Evolutionary conservation across 1,140 invertebrate genomes (phyloP).

Genomic region (Neuroterus valhalla): DNA sequence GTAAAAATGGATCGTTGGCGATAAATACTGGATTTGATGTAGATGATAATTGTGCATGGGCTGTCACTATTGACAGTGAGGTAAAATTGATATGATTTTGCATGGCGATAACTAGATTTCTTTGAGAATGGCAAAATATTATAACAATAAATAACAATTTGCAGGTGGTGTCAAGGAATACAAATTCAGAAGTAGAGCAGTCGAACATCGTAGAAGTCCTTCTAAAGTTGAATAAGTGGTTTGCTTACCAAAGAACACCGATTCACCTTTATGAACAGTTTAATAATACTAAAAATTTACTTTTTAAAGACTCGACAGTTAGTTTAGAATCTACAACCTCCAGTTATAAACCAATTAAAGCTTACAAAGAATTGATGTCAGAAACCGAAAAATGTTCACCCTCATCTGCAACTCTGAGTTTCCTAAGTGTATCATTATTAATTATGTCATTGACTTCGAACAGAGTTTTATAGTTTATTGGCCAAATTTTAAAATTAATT

Average conservation of each 20-base stretch:
- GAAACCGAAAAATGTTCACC: constrained; percentile 63
- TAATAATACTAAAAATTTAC: constrained; percentile 72
- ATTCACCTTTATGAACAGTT: constrained; percentile 74
- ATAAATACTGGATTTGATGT: constrained; percentile 71
- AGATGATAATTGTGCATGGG: constrained; percentile 76
- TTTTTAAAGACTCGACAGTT: constrained; percentile 78
- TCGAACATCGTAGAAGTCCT: constrained; percentile 68
- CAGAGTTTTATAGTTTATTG: neutral
- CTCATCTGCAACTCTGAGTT: neutral
- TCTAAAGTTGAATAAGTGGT: constrained; percentile 75
- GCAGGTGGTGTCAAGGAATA: constrained; percentile 64
- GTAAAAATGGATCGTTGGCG: constrained; percentile 77
- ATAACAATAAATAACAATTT: constrained; percentile 46
- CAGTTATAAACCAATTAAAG: constrained; percentile 50
- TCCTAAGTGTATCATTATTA: neutral
- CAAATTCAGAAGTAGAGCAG: constrained; percentile 62
- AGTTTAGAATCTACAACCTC: constrained; percentile 70
- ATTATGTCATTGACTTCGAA: neutral
- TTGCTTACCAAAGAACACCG: constrained; percentile 58
- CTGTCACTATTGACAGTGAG: constrained; percentile 78
- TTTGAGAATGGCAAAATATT: constrained; percentile 49
- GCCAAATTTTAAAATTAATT: too few species aligned
- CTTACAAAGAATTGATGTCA: constrained; percentile 67
- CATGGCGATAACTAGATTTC: constrained; percentile 37
- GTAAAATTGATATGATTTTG: constrained; percentile 60